Base-by-base conservation (phyloP, 1,140 invertebrate species). In the Trichonephila inaurata region DNA sequence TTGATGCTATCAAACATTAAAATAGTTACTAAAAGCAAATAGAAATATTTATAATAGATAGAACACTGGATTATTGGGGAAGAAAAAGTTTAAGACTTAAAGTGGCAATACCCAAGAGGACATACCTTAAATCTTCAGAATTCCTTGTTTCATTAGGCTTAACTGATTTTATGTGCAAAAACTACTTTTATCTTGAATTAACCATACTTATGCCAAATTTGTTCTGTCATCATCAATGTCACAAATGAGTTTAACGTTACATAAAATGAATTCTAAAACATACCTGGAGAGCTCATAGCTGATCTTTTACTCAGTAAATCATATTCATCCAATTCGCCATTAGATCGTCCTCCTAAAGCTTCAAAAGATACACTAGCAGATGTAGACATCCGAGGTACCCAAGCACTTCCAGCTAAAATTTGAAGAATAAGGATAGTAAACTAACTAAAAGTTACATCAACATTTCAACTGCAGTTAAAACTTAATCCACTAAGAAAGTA, bases 301-400 rank as follows among this genome's bases (percentile, higher is more conserved):
- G 94, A 92, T 90, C 94, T 81, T 91, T 94, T 94, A 58, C 72
- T 89, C 3, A 94, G 12, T 7, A 94, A 89, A 89, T 94, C 94
- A 94, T 69, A 91, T 77, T 94, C 94, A 88, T 94, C 94, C 18
- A 94, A 44, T 83, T 94, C 94, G 10, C 94, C 94, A 93, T 94
- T 94, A 19, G 94, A 89, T 14, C 88, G 60, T 2, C 87, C 88
- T 24, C 92, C 92, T 33, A 94, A 77, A 66, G 88, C 81, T 85
- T 94, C 93, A 94, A 94, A 94, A 24, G 93, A 94, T 85, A 94
- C 93, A 85, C 93, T 94, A 33, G 93, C 93, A 81, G 93, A 94
- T 16, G 93, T 94, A 58, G 93, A 94, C 93, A 94, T 94, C 6
- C 93, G 93, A 66, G 93, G 93, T 6, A 69, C 87, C 93, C 93